Base-by-base conservation (phyloP, 1,140 invertebrate species). In the Apis laboriosa region DNA sequence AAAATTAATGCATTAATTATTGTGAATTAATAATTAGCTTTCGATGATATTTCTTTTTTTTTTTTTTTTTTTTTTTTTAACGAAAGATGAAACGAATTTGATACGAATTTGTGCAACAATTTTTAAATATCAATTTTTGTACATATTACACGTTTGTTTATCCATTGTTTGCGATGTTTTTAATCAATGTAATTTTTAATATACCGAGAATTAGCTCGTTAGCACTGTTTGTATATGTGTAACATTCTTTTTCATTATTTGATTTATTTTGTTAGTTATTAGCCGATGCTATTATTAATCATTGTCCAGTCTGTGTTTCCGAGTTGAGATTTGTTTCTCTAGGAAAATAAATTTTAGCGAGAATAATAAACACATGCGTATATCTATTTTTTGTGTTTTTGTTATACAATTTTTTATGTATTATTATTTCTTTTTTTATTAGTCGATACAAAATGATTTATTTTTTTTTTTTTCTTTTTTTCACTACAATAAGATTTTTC, bases 201-300 rank as follows among this genome's bases (percentile, higher is more conserved):
- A 64, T 49, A 9, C 58, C 28, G 19, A 67, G 28, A 15, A 60
- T 3, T 63, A 51, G 43, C 60, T 64, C 19, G 11, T 76, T 43
- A 76, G 60, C 60, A 64, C 43, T 28, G 49, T 70, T 64, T 81
- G 17, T 75, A 66, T 66, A 67, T 67, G 63, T 67, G 55, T 67
- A 61, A 72, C 58, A 63, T 63, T 21, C 55, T 28, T 55, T 64
- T 66, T 34, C 63, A 21, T 43, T 55, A 74, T 21, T 24, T 19
- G 8, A 15, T n/a, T 24, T 34, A 17, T 80, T 74, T 78, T 51
- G 4, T 70, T n/a, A 56, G n/a, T 53, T 49, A 53, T 53, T 58
- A n/a, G 49, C 9, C 55, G 55, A 67, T n/a, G n/a, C 28, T 21
- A 28, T 28, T 51, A 81, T 60, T 58, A 21, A 58, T 75, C 24